Conservation (phyloP, 2,113 vertebrate genomes). For the Bostrychus sinensis region DNA sequence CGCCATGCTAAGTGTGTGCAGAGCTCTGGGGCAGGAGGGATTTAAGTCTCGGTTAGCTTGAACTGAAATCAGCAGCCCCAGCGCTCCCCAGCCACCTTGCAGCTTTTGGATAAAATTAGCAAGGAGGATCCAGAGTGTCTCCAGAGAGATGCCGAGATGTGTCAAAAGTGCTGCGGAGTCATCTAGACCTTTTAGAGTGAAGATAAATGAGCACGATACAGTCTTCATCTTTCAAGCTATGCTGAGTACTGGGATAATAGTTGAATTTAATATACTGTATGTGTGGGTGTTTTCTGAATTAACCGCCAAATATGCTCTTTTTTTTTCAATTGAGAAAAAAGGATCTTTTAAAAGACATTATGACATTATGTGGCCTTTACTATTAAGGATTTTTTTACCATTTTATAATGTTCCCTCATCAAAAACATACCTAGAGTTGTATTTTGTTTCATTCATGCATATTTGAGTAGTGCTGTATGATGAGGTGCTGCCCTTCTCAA, state of each 20-base stretch:
- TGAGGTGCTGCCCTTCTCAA: too few species aligned
- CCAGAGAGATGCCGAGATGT: conserved; percentile 19
- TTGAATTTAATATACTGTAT: background rate
- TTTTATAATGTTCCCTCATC: too few species aligned
- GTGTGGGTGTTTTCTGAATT: background rate
- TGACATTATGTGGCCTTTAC: too few species aligned
- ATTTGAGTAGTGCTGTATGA: too few species aligned
- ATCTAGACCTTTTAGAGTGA: background rate
- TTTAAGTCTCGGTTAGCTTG: conserved; percentile 15
- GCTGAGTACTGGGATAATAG: background rate
- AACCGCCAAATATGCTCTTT: too few species aligned
- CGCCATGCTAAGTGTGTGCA: conserved; percentile 18
- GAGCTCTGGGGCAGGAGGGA: conserved; percentile 28
- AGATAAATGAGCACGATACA: background rate
- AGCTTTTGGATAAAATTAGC: conserved; percentile 55
- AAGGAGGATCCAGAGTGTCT: conserved; percentile 35
- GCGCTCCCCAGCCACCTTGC: conserved; percentile 9
- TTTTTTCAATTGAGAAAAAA: too few species aligned
- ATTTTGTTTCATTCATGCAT: too few species aligned
- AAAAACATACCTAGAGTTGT: too few species aligned
- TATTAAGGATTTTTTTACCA: too few species aligned
- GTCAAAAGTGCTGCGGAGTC: conserved; percentile 15
- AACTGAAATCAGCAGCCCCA: conserved; percentile 26
- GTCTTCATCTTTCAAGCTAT: background rate
- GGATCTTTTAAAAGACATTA: too few species aligned